Base-by-base conservation (phyloP, 2,797 vertebrate genomes). In the Sciaenops ocellatus region DNA sequence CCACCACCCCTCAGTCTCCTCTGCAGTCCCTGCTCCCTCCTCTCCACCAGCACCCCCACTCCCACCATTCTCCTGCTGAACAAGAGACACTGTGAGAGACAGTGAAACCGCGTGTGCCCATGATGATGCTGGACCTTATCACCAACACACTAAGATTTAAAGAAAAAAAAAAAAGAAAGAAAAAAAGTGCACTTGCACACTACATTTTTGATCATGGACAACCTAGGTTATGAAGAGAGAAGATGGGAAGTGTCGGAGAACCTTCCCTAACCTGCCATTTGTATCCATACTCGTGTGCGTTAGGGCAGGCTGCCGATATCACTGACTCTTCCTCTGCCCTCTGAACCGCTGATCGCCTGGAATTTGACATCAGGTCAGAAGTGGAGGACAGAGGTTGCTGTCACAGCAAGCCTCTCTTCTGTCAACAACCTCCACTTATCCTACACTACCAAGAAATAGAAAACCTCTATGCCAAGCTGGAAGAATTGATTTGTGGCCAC, bases 41-140 rank as follows among this genome's bases (percentile, higher is more conserved):
- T 0, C 94, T 96, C 42, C 94, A 96, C 72, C 95, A 96, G 48
- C 92, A 96, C 69, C 95, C 95, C 87, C 96, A 95, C 82, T 77
- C 94, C 69, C 94, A 95, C 85, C 92, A 92, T 52, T 80, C 96
- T 75, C 95, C 96, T 1, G 91, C 96, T 0, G 97, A 97, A 83
- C 97, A 97, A 86, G 96, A 96, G 92, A 96, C 96, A 90, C 97
- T 97, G 96, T 98, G 96, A 98, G 93, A 92, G 87, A 90, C 78
- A n/a, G 78, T 78, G 76, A 91, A 81, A 78, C 91, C 91, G 83
- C 48, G 70, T 78, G 93, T 90, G 92, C 92, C 92, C 90, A 89
- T 75, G 85, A 89, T 69, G 80, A 90, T 88, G 88, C 91, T 91
- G 90, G 90, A 91, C 87, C 91, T 89, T 84, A 76, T 83, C 86